Conservation (phyloP, 2,888 invertebrate species). For the Deroplatys truncata region DNA sequence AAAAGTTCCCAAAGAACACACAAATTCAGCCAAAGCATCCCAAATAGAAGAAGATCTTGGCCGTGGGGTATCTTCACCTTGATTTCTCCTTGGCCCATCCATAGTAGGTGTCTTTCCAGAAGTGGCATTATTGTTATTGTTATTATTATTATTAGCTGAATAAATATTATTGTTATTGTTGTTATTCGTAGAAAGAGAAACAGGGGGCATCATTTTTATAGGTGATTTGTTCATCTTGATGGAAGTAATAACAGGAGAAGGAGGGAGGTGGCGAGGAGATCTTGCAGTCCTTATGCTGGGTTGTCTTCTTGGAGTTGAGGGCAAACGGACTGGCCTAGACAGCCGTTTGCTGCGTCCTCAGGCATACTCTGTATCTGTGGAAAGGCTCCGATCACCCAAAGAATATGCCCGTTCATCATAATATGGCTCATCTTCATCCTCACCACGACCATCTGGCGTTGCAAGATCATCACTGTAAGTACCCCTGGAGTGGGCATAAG, state of each 20-base stretch:
- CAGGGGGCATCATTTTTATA: conserved; percentile 15
- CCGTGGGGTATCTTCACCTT: conserved; percentile 32
- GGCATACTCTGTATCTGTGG: conserved; percentile 71
- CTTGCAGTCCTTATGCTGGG: conserved; percentile 29
- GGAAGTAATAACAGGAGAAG: conserved; percentile 16
- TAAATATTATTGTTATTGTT: neutral
- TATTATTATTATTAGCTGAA: neutral
- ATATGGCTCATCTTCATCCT: conserved; percentile 36
- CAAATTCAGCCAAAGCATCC: conserved; percentile 47
- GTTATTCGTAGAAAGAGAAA: neutral
- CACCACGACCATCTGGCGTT: conserved; percentile 43
- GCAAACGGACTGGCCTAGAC: neutral
- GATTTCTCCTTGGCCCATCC: neutral
- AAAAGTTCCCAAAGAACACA: conserved; percentile 46
- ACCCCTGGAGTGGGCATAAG: conserved; percentile 63
- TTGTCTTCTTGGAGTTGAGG: neutral
- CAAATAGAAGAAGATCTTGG: conserved; percentile 40
- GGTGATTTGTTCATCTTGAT: conserved; percentile 18
- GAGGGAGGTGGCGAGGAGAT: conserved; percentile 27
- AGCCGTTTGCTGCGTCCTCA: conserved; percentile 43
- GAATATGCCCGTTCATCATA: conserved; percentile 44
- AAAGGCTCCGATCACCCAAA: conserved; percentile 54
- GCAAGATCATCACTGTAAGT: conserved; percentile 46
- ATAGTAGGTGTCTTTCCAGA: neutral
- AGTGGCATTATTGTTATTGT: neutral